Base-by-base conservation (phyloP, 2,797 vertebrate genomes). In the Hippocampus kuda region DNA sequence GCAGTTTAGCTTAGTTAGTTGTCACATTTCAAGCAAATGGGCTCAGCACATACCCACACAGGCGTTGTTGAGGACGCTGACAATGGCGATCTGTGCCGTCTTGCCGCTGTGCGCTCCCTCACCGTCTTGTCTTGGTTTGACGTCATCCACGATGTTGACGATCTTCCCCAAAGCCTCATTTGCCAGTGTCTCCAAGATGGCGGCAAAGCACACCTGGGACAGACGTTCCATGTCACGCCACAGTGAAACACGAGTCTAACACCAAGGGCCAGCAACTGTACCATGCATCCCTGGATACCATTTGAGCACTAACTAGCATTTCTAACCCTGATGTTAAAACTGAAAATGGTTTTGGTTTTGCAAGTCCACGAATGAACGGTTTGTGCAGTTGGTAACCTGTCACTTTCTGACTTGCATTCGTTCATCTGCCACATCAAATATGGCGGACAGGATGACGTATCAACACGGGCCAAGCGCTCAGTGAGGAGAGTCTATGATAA, bases 111-210 rank as follows among this genome's bases (percentile, higher is more conserved):
- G 5, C 49, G 49, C 18, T 51, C 18, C 3, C 66, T 24, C 71
- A 66, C 7, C 46, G 62, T 0, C 65, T 81, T 22, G 77, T 83
- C 26, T 42, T 24, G 82, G 74, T 13, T 71, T 75, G 0, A 80
- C 83, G 59, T 88, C 84, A 3, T 90, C 90, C 64, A 92, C 76
- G 0, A 91, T 84, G 67, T 87, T 90, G 64, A 90, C 63, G 68
- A 92, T 90, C 80, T 88, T 91, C 15, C 89, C 90, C 75, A 92
- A 68, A 68, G 91, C 90, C 68, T 91, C 90, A 22, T 89, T 91
- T 0, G 89, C 88, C 75, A 92, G 77, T 3, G 86, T 86, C 75
- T 91, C 90, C 91, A 92, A 90, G 67, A 88, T 9, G 2, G 85
- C 79, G 0, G 89, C 88, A 54, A 91, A 91, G 71, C 65, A 74